Conservation (phyloP, 64 coral and sea anemone species). For the Actinia tenebrosa region DNA sequence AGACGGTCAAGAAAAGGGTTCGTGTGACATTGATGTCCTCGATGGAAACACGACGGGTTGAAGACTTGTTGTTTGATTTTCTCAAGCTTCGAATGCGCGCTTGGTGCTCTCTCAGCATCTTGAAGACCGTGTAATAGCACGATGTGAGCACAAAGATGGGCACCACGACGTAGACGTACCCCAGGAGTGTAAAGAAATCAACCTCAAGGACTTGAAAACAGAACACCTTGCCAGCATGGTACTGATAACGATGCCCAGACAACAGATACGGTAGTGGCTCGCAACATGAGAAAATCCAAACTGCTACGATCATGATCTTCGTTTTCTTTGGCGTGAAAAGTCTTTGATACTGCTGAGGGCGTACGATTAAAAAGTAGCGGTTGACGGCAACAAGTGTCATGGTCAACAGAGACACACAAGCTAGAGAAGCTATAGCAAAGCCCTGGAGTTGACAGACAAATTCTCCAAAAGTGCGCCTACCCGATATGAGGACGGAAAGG, state of each 20-base stretch:
- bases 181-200: conserved; percentile 48
- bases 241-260: conserved; percentile 43
- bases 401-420: conserved; percentile 57
- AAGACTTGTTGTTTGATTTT: conserved; percentile 10
- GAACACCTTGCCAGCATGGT: conserved; percentile 65
- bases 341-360: conserved; percentile 44
- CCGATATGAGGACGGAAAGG: conserved; percentile 43
- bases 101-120: conserved; percentile 35
- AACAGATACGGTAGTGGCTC: conserved; percentile 46
- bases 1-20: conserved; percentile 56
- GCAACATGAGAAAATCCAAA: conserved; percentile 38
- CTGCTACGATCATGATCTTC: conserved; percentile 30
- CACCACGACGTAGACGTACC: conserved; percentile 44
- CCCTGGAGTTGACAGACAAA: conserved; percentile 64
- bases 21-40: conserved; percentile 63
- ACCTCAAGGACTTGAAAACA: conserved; percentile 63
- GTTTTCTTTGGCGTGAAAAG: conserved; percentile 37
- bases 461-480: conserved; percentile 48
- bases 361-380: conserved; percentile 56
- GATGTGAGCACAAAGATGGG: conserved; percentile 42
- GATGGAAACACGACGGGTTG: conserved; percentile 17
- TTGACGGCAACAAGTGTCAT: conserved; percentile 56
- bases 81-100: conserved; percentile 30
- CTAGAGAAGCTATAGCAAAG: conserved; percentile 31
- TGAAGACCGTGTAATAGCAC: conserved; percentile 52